Evolutionary conservation across 1,140 invertebrate genomes (phyloP), one percentile per base, ranked within the genome.

Genomic region (Brachionus plicatilis): DNA sequence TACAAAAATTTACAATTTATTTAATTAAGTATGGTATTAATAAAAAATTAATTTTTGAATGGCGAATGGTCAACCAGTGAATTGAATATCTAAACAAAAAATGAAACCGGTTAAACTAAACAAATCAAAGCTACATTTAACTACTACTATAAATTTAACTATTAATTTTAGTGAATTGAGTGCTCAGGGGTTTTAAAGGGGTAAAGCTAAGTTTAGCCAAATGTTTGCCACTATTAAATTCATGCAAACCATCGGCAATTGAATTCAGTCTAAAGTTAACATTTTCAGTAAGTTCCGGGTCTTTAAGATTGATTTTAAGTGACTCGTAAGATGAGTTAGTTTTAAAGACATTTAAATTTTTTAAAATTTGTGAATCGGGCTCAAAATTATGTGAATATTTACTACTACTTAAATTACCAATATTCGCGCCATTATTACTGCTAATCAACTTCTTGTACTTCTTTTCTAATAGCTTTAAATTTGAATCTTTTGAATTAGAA

Each of bases 371-470:
- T 72, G 68, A 41, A 41, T 72, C 33, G 12, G 68, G n/a, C 17
- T 72, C 68, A 72, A 72, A 17, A 8, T 41, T 41, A 60, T n/a
- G 53, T 41, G 29, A 43, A 20, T 14, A 20, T 72, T 14, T 70
- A 70, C 68, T 76, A 76, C 12, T 45, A 75, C 9, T 75, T 75
- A 43, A 20, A 75, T 75, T 47, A 27, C 47, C 43, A 76, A 20
- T 60, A 60, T 60, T 20, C 8, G 20, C 17, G 27, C 53, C 33
- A 37, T 37, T 60, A 60, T 60, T 60, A 60, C 20, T 6, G 17
- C 43, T 47, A 12, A 76, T 76, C 27, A 76, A 50, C 24, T 47
- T 76, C 43, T 76, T 76, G 27, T 76, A 76, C 43, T 76, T 76
- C 27, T 76, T 76, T 29, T 76, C 72, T 47, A 76, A 47, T 53